Evolutionary conservation across 2,113 vertebrate species (phyloP).

Genomic region (Micromys minutus): DNA sequence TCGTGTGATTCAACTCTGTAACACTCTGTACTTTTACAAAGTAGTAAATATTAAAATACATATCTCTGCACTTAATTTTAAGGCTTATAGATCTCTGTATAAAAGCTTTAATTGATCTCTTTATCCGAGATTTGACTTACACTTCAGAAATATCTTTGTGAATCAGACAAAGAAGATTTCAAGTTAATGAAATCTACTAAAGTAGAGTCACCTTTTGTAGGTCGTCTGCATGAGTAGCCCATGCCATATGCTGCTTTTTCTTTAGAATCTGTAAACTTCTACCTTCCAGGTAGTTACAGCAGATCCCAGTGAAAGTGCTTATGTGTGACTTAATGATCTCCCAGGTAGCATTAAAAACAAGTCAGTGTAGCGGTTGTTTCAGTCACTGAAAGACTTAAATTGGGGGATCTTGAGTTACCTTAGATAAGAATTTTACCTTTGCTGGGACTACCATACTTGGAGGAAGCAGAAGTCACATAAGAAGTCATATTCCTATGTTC

Average conservation of each 20-base stretch:
- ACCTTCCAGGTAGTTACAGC: background rate
- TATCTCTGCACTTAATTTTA: constrained; percentile 17
- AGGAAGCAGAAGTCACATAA: background rate
- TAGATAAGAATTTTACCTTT: background rate
- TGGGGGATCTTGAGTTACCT: background rate
- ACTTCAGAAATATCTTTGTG: background rate
- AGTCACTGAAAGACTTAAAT: background rate
- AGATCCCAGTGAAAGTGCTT: background rate
- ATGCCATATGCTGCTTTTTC: too few species aligned
- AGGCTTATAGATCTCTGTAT: background rate
- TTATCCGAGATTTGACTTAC: background rate
- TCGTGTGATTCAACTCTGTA: background rate
- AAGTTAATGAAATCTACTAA: too few species aligned
- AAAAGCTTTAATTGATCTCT: constrained; percentile 2
- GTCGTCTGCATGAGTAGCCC: background rate
- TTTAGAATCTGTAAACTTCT: background rate
- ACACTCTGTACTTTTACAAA: background rate
- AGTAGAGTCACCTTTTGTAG: background rate
- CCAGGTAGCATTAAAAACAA: background rate
- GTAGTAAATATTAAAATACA: background rate
- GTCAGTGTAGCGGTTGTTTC: background rate
- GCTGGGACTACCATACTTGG: background rate
- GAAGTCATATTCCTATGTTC: background rate
- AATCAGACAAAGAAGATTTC: background rate
- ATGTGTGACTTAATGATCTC: background rate